These are phyloP conservation scores for Aethes cnicana DNA, from an alignment of 2,888 invertebrate genomes.

Conservation along the genomic window DNA sequence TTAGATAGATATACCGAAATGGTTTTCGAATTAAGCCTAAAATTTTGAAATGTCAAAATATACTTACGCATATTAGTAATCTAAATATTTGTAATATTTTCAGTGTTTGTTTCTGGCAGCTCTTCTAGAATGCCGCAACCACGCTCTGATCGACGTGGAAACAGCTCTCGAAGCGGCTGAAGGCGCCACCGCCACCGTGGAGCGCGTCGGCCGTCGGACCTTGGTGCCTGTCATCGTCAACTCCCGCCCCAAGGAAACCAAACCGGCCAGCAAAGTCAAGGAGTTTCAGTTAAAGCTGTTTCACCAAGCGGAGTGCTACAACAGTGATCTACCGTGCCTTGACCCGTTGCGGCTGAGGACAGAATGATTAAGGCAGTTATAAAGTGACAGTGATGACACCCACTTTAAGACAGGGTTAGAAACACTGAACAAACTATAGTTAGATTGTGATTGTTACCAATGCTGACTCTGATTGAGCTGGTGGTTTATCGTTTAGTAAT, in stretches of 20 bases:
- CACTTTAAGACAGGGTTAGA: no score
- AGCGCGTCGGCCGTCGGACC: conserved; percentile 51
- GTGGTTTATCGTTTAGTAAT: no score
- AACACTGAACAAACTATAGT: no score
- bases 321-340: conserved; percentile 60
- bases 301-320: conserved; percentile 60
- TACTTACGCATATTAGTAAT: no score
- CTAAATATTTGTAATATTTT: no score
- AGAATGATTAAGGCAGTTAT: conserved; percentile 65
- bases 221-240: conserved; percentile 57
- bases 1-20: no score
- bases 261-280: conserved; percentile 51
- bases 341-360: conserved; percentile 70
- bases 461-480: no score
- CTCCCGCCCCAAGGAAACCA: conserved; percentile 33
- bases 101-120: conserved; percentile 74
- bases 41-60: no score
- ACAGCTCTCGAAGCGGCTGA: conserved; percentile 79
- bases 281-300: conserved; percentile 73
- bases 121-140: conserved; percentile 69
- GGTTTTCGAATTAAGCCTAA: no score
- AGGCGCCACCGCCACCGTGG: conserved; percentile 52
- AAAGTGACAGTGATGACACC: neutral
- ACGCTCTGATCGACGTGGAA: conserved; percentile 75
- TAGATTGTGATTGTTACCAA: no score